Conservation (phyloP, 2,113 vertebrate species). For the Maccullochella peelii region DNA sequence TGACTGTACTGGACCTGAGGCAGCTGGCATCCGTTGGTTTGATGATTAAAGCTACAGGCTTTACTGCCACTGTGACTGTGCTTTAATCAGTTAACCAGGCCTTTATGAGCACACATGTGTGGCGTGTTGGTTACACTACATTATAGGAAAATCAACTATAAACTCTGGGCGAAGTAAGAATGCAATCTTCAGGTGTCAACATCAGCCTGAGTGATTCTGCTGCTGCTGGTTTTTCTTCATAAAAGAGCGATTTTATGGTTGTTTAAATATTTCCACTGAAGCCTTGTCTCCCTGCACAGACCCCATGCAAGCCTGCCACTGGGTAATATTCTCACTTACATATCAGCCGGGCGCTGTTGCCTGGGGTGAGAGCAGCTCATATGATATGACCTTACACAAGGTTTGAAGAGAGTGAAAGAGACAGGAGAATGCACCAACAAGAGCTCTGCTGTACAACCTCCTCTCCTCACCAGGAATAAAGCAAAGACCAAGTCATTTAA, state of each 20-base stretch:
- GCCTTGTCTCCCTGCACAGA: slow-evolving; percentile 5
- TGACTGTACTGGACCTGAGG: slow-evolving; percentile 37
- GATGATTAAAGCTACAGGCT: slow-evolving; percentile 65
- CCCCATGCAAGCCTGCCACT: slow-evolving; percentile 1
- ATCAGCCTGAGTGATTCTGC: background rate
- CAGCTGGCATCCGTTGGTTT: slow-evolving; percentile 67
- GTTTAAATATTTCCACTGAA: slow-evolving; percentile 34
- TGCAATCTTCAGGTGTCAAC: background rate
- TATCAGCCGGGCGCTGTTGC: slow-evolving; percentile 43
- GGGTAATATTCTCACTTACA: slow-evolving; percentile 70
- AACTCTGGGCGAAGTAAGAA: slow-evolving; percentile 1
- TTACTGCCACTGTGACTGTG: slow-evolving; percentile 51
- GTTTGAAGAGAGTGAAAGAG: slow-evolving; percentile 66
- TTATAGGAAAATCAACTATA: slow-evolving; percentile 16
- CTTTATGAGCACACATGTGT: slow-evolving; percentile 57
- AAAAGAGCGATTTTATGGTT: slow-evolving; percentile 20
- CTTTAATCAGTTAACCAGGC: slow-evolving; percentile 63
- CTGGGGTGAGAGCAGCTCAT: slow-evolving; percentile 48
- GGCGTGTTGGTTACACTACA: slow-evolving; percentile 32
- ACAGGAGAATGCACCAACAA: slow-evolving; percentile 38
- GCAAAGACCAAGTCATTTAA: slow-evolving; percentile 24
- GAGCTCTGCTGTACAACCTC: background rate
- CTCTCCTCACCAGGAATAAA: slow-evolving; percentile 17
- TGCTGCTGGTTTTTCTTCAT: background rate
- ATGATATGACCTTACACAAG: slow-evolving; percentile 36